A percentile compares a stretch with the other conserved stretches of the same genome.
These are phyloP conservation scores for Andinoacara biseriatus DNA, from an alignment of 2,113 vertebrate species.

Conservation along the genomic window DNA sequence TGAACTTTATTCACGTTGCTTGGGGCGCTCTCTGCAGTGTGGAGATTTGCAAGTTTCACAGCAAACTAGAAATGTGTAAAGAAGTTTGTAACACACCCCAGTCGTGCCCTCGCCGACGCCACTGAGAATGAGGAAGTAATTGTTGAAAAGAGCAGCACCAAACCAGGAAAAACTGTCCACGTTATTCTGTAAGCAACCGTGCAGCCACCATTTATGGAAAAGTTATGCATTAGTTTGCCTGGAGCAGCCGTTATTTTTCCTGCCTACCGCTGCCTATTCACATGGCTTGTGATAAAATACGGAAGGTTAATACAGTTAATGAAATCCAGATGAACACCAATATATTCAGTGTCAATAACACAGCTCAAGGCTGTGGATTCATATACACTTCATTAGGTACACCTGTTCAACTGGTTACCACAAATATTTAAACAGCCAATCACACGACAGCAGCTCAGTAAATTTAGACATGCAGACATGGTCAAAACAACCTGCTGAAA, in stretches of 20 bases:
- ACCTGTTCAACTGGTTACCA: background rate
- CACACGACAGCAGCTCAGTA: background rate
- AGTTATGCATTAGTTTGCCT: constrained; percentile 7
- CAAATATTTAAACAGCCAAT: background rate
- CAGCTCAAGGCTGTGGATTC: constrained; percentile 33
- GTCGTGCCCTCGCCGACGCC: constrained; percentile 5
- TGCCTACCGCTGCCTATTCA: constrained; percentile 19
- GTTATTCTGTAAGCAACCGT: background rate
- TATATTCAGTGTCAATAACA: constrained; percentile 7
- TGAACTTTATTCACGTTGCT: constrained; percentile 8
- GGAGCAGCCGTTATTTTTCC: constrained; percentile 14
- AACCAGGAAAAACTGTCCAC: background rate
- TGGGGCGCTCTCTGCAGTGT: background rate
- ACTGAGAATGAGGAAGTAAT: background rate
- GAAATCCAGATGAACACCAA: constrained; percentile 21
- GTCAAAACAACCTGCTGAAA: background rate
- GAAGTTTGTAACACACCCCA: constrained; percentile 15
- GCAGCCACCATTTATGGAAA: background rate
- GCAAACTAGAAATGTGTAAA: constrained; percentile 1
- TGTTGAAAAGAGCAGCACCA: too few relatives aligned
- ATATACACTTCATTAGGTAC: background rate
- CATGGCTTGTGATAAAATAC: background rate
- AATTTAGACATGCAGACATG: background rate
- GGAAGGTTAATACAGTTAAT: background rate
- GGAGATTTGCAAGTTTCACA: constrained; percentile 18